Evolutionary conservation across 2,113 vertebrate genomes (phyloP).

Genomic region (Caranx melampygus): DNA sequence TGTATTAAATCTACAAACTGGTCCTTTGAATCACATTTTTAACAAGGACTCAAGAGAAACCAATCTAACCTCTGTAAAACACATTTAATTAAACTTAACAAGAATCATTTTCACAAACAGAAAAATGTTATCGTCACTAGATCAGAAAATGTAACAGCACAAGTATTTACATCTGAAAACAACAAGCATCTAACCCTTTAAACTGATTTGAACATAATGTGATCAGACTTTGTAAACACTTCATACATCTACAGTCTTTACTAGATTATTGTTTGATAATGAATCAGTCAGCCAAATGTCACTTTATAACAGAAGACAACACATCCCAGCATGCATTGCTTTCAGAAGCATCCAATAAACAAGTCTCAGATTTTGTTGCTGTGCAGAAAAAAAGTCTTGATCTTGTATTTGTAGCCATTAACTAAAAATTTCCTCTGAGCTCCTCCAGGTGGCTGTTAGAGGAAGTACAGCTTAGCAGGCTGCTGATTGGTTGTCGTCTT

Average conservation of each 20-base stretch:
- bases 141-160: background rate
- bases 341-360: background rate
- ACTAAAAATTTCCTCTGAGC: background rate
- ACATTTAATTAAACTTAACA: slow-evolving; percentile 29
- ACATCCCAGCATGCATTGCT: slow-evolving; percentile 12
- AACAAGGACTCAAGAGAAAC: background rate
- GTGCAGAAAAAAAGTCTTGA: background rate
- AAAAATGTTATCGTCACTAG: background rate
- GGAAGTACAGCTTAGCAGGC: slow-evolving; percentile 6
- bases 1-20: too few species aligned
- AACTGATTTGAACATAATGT: background rate
- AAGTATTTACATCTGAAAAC: slow-evolving; percentile 28
- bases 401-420: background rate
- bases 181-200: background rate
- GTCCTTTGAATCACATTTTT: background rate
- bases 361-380: background rate
- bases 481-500: background rate
- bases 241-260: background rate
- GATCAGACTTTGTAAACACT: slow-evolving; percentile 8
- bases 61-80: slow-evolving; percentile 25
- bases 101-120: slow-evolving; percentile 27
- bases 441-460: background rate
- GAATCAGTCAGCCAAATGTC: background rate
- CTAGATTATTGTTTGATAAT: background rate
- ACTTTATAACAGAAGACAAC: background rate